Evolutionary conservation across 2,888 invertebrate species (phyloP).

Genomic region (Plebejus anna): DNA sequence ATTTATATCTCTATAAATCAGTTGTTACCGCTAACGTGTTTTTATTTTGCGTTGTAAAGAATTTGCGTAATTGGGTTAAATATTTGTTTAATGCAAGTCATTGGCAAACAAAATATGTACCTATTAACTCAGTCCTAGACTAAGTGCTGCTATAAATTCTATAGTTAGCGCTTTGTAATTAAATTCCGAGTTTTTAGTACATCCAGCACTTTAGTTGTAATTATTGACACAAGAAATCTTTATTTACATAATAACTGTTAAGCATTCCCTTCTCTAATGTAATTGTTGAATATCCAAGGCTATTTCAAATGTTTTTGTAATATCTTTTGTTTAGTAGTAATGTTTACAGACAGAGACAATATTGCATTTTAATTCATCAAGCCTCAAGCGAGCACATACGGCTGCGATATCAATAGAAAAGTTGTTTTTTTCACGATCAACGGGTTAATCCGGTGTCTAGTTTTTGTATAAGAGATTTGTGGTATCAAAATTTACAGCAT

Average conservation of each 20-base stretch:
- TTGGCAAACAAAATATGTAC: neutral
- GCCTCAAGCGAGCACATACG: too few species aligned
- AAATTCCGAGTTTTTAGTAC: neutral
- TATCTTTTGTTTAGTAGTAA: too few species aligned
- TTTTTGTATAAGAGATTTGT: too few species aligned
- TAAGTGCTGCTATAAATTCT: constrained; percentile 3
- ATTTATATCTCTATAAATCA: constrained; percentile 68
- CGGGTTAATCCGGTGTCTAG: too few species aligned
- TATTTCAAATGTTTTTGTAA: neutral
- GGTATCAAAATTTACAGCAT: too few species aligned
- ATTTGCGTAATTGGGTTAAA: constrained; percentile 29
- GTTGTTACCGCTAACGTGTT: constrained; percentile 63
- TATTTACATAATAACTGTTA: neutral
- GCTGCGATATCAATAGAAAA: too few species aligned
- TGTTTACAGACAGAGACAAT: too few species aligned
- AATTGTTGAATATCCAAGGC: neutral
- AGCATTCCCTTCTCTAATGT: neutral
- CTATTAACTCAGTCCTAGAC: neutral
- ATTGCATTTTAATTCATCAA: too few species aligned
- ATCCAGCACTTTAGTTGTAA: neutral
- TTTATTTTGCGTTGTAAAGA: constrained; percentile 37
- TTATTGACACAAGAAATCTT: constrained; percentile 4
- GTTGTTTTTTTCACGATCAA: too few species aligned
- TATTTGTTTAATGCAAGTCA: constrained; percentile 27
- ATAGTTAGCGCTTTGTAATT: constrained; percentile 5